Percentiles rank a stretch among this genome's conserved stretches.
Conservation (phyloP, 2,797 vertebrate genomes). For the Thamnophis elegans region DNA sequence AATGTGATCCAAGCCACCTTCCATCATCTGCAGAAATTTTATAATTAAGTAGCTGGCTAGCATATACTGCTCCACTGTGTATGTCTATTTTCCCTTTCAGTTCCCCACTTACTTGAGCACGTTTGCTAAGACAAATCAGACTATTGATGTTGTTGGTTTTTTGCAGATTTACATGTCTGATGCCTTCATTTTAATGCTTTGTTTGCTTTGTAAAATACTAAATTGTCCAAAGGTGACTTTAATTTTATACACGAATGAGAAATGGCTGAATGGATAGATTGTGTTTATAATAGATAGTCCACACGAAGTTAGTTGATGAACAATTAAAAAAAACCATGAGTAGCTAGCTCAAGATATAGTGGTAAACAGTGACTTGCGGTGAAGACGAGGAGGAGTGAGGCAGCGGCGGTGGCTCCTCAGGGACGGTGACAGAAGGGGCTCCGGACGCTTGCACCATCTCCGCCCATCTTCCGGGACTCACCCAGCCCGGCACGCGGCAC, state of each 20-base stretch:
- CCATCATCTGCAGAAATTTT: background rate
- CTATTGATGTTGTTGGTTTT: background rate
- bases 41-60: background rate
- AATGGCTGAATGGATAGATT: background rate
- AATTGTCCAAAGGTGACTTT: background rate
- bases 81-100: background rate
- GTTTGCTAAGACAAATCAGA: background rate
- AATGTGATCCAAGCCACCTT: background rate
- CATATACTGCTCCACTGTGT: background rate
- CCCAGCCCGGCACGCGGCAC: too few relatives aligned
- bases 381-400: too few relatives aligned
- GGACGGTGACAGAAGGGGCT: too few relatives aligned
- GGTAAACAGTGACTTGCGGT: too few relatives aligned
- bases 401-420: too few relatives aligned
- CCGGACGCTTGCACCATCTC: too few relatives aligned
- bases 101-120: background rate
- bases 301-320: background rate
- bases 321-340: background rate
- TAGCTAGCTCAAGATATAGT: background rate
- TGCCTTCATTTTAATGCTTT: background rate
- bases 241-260: background rate
- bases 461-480: too few relatives aligned
- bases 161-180: background rate
- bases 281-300: background rate
- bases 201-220: background rate